Conservation (phyloP, 2,113 vertebrate species). For the Eidolon helvum region DNA sequence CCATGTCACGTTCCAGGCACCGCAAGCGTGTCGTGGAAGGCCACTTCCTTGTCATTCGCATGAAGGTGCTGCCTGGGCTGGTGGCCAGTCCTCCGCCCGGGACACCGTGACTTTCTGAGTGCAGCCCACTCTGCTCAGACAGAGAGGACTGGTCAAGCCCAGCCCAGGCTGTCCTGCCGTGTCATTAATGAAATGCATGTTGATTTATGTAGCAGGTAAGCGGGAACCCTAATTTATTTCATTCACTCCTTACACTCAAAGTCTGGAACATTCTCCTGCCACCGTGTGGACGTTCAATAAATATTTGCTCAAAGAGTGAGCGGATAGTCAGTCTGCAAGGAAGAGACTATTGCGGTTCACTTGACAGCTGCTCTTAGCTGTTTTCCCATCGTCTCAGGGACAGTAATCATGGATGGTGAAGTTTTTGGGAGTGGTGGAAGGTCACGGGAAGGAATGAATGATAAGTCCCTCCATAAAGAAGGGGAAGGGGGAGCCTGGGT, state of each 20-base stretch:
- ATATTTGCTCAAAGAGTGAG: not conserved
- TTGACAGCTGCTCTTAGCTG: not conserved
- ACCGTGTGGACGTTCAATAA: fast-evolving
- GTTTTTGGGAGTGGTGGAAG: not conserved
- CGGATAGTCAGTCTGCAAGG: not conserved
- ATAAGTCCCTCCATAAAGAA: not conserved
- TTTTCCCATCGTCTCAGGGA: not conserved
- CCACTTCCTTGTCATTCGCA: not conserved
- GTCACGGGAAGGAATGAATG: not conserved
- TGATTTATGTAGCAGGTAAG: not conserved
- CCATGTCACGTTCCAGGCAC: fast-evolving
- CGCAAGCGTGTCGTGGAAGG: fast-evolving
- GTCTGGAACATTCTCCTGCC: not conserved
- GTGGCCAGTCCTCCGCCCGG: no score
- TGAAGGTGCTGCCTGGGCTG: not conserved
- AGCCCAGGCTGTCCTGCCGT: not conserved
- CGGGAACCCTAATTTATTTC: not conserved
- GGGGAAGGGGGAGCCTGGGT: not conserved
- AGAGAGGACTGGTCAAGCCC: not conserved
- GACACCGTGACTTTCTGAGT: fast-evolving
- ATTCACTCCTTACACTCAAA: not conserved
- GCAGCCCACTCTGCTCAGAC: not conserved
- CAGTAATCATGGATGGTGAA: fast-evolving
- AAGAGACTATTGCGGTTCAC: not conserved
- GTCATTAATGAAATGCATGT: not conserved